Percentiles rank a stretch among this genome's conserved stretches.
These are phyloP conservation scores for Pyralis farinalis DNA, from an alignment of 2,888 invertebrate genomes.

Conservation along the genomic window DNA sequence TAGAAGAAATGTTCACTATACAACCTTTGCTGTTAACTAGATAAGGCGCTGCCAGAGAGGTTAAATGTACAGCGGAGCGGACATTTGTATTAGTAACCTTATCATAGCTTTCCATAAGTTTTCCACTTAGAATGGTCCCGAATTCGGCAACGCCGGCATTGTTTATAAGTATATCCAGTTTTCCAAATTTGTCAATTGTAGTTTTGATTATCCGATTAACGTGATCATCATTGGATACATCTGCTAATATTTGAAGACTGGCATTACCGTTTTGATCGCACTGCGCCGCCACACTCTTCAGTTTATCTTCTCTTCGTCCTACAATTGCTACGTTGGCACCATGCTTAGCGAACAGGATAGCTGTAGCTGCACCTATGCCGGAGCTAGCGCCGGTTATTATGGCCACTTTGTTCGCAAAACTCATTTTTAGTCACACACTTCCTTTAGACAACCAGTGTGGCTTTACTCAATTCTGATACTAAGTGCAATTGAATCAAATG, in stretches of 20 bases:
- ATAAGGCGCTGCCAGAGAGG: slow-evolving; percentile 29
- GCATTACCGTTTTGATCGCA: slow-evolving; percentile 14
- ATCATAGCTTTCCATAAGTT: slow-evolving; percentile 14
- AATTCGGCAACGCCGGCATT: slow-evolving; percentile 27
- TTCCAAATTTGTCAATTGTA: slow-evolving; percentile 24
- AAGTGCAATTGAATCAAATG: no score
- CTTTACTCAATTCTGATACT: no score
- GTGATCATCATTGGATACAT: slow-evolving; percentile 28
- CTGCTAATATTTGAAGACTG: slow-evolving; percentile 22
- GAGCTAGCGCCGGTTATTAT: slow-evolving; percentile 32
- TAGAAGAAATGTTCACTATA: slow-evolving; percentile 34
- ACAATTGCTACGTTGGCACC: slow-evolving; percentile 26
- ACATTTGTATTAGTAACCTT: slow-evolving; percentile 23
- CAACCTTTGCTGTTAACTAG: slow-evolving; percentile 34
- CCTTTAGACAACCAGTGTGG: no score
- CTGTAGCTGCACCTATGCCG: slow-evolving; percentile 31
- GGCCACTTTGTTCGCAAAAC: slow-evolving; percentile 26
- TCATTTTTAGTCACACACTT: slow-evolving; percentile 17
- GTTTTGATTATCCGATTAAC: slow-evolving; percentile 19
- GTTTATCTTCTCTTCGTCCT: slow-evolving; percentile 22
- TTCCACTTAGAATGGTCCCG: slow-evolving; percentile 18
- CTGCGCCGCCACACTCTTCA: slow-evolving; percentile 16
- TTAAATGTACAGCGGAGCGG: slow-evolving; percentile 26
- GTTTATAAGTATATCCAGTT: slow-evolving; percentile 32
- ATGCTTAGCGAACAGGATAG: slow-evolving; percentile 20